These are phyloP conservation scores for Bubo scandiacus DNA, from an alignment of 2,113 vertebrate genomes.

Conservation along the genomic window DNA sequence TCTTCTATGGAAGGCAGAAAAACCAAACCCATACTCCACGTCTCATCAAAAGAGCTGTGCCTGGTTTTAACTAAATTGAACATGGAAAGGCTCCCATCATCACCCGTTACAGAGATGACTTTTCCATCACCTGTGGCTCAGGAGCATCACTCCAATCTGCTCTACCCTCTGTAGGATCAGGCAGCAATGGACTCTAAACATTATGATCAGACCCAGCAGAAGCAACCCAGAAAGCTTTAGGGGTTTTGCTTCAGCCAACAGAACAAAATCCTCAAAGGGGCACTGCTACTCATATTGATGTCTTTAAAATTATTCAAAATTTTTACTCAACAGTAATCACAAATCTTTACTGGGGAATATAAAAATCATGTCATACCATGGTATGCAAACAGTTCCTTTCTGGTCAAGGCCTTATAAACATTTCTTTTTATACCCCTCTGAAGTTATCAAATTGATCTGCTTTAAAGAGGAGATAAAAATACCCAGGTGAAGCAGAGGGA, in stretches of 20 bases:
- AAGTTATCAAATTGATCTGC: background rate
- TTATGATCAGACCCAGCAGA: background rate
- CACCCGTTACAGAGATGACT: background rate
- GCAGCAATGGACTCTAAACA: background rate
- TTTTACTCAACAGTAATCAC: too few relatives aligned
- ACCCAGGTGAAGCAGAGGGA: background rate
- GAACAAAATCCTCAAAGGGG: too few relatives aligned
- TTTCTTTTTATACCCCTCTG: too few relatives aligned
- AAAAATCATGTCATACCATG: too few relatives aligned
- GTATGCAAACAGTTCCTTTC: too few relatives aligned
- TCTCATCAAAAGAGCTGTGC: background rate
- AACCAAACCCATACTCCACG: background rate
- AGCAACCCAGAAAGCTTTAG: background rate
- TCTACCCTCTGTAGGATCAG: background rate
- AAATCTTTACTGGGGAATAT: too few relatives aligned
- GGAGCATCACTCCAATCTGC: background rate
- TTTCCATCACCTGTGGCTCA: background rate
- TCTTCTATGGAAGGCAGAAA: background rate
- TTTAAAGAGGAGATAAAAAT: background rate
- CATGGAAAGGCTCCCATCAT: background rate
- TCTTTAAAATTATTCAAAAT: too few relatives aligned
- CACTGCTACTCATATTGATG: too few relatives aligned
- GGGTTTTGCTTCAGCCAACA: too few relatives aligned
- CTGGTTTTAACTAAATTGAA: background rate
- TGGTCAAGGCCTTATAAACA: too few relatives aligned